Evolutionary conservation across 2,888 invertebrate genomes (phyloP).

Genomic region (Arctia plantaginis): DNA sequence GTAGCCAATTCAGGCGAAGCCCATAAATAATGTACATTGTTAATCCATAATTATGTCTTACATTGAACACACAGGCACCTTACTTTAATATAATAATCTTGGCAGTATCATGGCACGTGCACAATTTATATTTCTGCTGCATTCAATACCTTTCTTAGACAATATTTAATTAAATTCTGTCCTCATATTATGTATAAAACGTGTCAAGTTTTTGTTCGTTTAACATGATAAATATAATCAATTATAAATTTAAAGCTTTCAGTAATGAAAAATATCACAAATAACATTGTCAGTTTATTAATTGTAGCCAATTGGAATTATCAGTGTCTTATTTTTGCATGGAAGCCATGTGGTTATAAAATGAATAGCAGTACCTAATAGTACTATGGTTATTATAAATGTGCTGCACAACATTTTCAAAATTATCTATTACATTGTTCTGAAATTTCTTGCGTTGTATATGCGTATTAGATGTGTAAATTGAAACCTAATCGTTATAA

Average conservation of each 20-base stretch:
- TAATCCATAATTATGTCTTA: slow-evolving; percentile 65
- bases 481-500: background rate
- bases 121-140: slow-evolving; percentile 55
- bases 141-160: slow-evolving; percentile 48
- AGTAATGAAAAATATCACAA: slow-evolving; percentile 73
- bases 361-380: background rate
- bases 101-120: slow-evolving; percentile 81
- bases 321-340: slow-evolving; percentile 13
- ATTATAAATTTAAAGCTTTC: slow-evolving; percentile 68
- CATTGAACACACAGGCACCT: slow-evolving; percentile 84
- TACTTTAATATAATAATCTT: slow-evolving; percentile 70
- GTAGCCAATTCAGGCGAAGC: slow-evolving; percentile 38
- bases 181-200: slow-evolving; percentile 46
- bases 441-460: background rate
- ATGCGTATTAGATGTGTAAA: background rate
- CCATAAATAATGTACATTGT: slow-evolving; percentile 48
- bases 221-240: slow-evolving; percentile 58
- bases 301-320: slow-evolving; percentile 58
- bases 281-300: slow-evolving; percentile 63
- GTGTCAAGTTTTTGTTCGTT: slow-evolving; percentile 51
- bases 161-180: slow-evolving; percentile 46
- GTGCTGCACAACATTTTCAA: background rate
- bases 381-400: background rate
- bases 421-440: background rate
- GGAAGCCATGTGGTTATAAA: background rate